A percentile compares a stretch with the other conserved stretches of the same genome.
phyloP scores from a whole-genome alignment of 2,113 vertebrate species.

The Lepidothrix coronata region DNA sequence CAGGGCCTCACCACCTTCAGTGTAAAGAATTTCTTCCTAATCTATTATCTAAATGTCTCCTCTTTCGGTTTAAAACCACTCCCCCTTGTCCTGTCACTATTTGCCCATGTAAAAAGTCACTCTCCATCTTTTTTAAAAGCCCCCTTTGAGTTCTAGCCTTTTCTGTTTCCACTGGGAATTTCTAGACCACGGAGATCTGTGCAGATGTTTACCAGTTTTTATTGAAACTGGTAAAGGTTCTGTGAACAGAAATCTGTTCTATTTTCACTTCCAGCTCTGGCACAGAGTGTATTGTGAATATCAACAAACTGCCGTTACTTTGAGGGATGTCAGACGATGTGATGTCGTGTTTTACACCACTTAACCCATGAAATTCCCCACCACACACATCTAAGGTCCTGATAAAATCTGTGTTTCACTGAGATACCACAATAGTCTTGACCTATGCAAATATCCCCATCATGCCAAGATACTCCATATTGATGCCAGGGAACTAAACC shows the following conservation, averaged over 20 bases:
- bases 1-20: neutral
- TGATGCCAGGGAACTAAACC: neutral
- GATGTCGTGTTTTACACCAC: neutral
- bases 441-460: neutral
- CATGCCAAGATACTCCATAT: neutral
- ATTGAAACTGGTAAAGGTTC: neutral
- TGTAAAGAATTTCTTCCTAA: neutral
- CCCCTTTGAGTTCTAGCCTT: neutral
- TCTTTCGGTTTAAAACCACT: neutral
- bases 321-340: neutral
- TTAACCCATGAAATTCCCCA: neutral
- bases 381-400: fast-evolving
- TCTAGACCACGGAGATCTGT: neutral
- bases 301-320: neutral
- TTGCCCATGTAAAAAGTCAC: neutral
- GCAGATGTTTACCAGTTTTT: neutral
- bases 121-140: neutral
- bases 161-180: neutral
- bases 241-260: neutral
- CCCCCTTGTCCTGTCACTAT: neutral
- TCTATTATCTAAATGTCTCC: neutral
- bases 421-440: neutral
- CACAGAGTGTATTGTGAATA: neutral
- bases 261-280: neutral
- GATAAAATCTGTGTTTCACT: neutral